These are phyloP conservation scores for Drosophila dives DNA, from an alignment of 2,888 invertebrate genomes.

Conservation along the genomic window DNA sequence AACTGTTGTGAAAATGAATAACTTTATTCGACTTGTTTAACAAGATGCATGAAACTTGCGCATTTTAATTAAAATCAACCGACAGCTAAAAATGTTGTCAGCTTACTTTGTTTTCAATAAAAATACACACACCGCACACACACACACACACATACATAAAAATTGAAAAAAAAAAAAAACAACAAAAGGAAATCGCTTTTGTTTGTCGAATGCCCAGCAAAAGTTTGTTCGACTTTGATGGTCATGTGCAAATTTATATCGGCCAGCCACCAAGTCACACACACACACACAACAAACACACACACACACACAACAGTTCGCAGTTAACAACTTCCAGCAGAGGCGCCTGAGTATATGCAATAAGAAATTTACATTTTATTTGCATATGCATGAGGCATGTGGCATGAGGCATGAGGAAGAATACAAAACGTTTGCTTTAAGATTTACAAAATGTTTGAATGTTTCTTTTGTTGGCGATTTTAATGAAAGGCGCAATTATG, in stretches of 20 bases:
- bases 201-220: constrained; percentile 28
- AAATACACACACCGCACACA: constrained; percentile 22
- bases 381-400: constrained; percentile 73
- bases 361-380: constrained; percentile 69
- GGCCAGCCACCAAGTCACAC: constrained; percentile 7
- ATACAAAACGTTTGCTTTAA: constrained; percentile 61
- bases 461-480: constrained; percentile 44
- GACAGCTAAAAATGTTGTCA: constrained; percentile 45
- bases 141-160: constrained; percentile 7
- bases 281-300: constrained; percentile 1
- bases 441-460: constrained; percentile 56
- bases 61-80: constrained; percentile 60
- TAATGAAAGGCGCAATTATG: constrained; percentile 77
- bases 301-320: constrained; percentile 2
- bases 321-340: constrained; percentile 11
- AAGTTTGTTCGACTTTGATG: constrained; percentile 42
- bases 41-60: constrained; percentile 24
- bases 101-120: constrained; percentile 56
- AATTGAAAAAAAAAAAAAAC: constrained; percentile 1
- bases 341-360: constrained; percentile 66
- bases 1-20: background rate
- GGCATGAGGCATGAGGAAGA: constrained; percentile 57
- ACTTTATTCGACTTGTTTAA: background rate
- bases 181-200: constrained; percentile 36
- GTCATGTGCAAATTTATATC: constrained; percentile 51